Base-by-base conservation (phyloP, 2,113 vertebrate genomes). In the Nanorana parkeri region DNA sequence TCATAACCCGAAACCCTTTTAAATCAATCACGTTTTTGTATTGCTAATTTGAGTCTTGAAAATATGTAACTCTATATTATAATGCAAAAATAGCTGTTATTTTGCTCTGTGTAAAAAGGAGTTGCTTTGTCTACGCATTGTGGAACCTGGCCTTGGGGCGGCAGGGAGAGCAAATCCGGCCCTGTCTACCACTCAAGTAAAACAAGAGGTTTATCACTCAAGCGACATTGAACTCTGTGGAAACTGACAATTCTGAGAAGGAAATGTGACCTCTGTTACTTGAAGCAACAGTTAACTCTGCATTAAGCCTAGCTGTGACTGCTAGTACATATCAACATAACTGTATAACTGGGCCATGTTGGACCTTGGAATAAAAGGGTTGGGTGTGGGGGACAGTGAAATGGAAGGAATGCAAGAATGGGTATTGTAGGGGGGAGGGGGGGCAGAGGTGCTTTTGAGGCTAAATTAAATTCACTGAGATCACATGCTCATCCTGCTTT, bases 401-500 rank as follows among this genome's bases (percentile, higher is more conserved):
- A 85, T 90, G 88, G 87, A 87, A 89, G 90, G 79, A 90, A 90
- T 89, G 81, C 84, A 86, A 84, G 78, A 88, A 81, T 87, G 84
- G 84, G 86, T 66, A 78, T 52, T 78, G 76, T 68, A 78, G 67
- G 76, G 63, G 86, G 84, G 83, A 82, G 80, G 80, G 80, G 58
- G 80, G 80, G 71, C 80, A 75, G 68, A 71, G 80, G 80, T 82
- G 61, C 80, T 82, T 82, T 20, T 82, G 60, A 82, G 84, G 78
- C 90, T 91, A 92, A 91, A 91, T 91, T 89, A 91, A 92, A 82
- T 86, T 85, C 71, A 89, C 80, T 91, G 89, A 91, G 89, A 89
- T 92, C 91, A 92, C 91, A 91, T 91, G 91, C 89, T 91, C 90
- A 0, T 83, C 85, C 82, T 91, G 80, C 71, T 90, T 91, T 91